These are phyloP conservation scores for Monomorium pharaonis DNA, from an alignment of 1,140 invertebrate species.

Conservation along the genomic window DNA sequence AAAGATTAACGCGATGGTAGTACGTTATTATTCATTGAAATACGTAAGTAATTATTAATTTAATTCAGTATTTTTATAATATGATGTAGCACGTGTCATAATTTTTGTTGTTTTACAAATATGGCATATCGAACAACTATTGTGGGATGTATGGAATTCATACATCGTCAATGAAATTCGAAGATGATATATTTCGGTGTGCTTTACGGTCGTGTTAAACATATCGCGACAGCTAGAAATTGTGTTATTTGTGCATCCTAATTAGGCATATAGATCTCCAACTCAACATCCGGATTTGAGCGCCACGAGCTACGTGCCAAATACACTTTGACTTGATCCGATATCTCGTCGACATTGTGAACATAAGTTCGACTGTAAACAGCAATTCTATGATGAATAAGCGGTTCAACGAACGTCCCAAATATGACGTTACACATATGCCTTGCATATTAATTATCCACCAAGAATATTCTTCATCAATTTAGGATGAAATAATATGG, in stretches of 20 bases:
- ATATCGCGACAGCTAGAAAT: neutral
- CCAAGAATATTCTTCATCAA: neutral
- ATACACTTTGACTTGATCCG: conserved; percentile 19
- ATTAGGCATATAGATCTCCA: conserved; percentile 27
- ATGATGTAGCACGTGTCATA: neutral
- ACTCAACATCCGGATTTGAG: neutral
- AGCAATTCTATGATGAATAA: neutral
- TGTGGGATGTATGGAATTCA: neutral
- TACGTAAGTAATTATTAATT: neutral
- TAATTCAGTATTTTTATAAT: neutral
- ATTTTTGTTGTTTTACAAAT: neutral
- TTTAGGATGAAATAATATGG: neutral
- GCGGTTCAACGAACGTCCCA: conserved; percentile 1
- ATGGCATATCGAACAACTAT: neutral
- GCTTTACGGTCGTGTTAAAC: neutral
- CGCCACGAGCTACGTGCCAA: conserved; percentile 1
- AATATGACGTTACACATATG: neutral
- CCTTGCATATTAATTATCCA: neutral
- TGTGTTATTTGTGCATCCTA: conserved; percentile 32
- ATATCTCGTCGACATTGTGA: conserved; percentile 17
- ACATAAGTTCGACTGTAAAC: conserved; percentile 21
- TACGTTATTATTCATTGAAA: neutral
- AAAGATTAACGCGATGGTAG: neutral
- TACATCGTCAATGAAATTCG: neutral
- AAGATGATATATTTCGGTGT: neutral